Conservation (phyloP, 2,888 invertebrate species). For the Hyalella azteca region DNA sequence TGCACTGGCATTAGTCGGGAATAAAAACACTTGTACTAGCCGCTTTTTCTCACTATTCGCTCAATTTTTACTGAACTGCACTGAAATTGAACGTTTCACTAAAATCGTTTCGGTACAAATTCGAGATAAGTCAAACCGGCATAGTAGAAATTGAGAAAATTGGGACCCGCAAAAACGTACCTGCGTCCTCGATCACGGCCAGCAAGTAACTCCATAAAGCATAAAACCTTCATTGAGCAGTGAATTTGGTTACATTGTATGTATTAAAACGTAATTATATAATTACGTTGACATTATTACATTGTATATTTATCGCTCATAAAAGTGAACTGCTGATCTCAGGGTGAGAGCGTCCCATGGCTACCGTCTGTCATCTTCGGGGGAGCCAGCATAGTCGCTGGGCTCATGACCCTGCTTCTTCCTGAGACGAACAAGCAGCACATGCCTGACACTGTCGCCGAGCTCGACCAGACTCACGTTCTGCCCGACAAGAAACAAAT, state of each 20-base stretch:
- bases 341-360: conserved; percentile 40
- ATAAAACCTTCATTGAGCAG: neutral
- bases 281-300: neutral
- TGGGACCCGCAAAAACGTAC: no score
- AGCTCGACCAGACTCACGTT: conserved; percentile 73
- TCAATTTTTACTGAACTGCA: no score
- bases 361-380: conserved; percentile 71
- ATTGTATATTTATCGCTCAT: neutral
- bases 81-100: no score
- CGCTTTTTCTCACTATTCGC: no score
- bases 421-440: conserved; percentile 80
- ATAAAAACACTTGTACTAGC: no score
- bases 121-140: no score
- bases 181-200: no score
- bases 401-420: conserved; percentile 71
- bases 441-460: conserved; percentile 80
- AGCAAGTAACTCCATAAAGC: no score
- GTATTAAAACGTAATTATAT: neutral
- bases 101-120: no score
- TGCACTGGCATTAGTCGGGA: no score
- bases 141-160: no score
- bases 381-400: conserved; percentile 72
- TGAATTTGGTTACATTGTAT: neutral
- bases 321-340: neutral
- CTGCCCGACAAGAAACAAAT: neutral